These are phyloP conservation scores for Varroa destructor DNA, from an alignment of 1,140 invertebrate species.

Conservation along the genomic window DNA sequence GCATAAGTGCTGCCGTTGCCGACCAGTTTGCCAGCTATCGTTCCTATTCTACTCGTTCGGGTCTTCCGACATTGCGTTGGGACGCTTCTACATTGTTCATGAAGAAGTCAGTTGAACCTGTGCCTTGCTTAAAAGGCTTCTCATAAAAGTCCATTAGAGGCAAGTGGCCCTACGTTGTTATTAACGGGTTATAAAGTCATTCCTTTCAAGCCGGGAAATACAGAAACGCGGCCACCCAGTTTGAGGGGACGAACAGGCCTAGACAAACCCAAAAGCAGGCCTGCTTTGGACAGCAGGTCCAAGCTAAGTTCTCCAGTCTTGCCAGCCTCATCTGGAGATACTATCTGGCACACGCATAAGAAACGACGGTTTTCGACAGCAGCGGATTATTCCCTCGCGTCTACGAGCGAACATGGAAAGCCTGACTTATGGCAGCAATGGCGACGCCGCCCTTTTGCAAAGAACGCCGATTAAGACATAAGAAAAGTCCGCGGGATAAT, in stretches of 20 bases:
- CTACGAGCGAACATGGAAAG: constrained; percentile 3
- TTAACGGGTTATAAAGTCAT: constrained; percentile 28
- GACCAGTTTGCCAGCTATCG: too few relatives aligned
- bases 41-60: too few relatives aligned
- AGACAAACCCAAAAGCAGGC: too few relatives aligned
- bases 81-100: too few relatives aligned
- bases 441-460: background rate
- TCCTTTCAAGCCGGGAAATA: background rate
- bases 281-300: too few relatives aligned
- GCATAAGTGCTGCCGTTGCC: too few relatives aligned
- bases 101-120: too few relatives aligned
- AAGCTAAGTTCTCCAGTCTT: background rate
- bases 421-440: constrained; percentile 11
- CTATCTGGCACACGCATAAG: background rate
- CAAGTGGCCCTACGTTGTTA: constrained; percentile 4
- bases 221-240: too few relatives aligned
- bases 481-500: constrained; percentile 17
- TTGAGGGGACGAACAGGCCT: too few relatives aligned
- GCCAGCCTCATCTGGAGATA: background rate
- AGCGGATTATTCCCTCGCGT: constrained; percentile 20
- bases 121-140: constrained; percentile 10
- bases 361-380: background rate
- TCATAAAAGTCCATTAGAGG: constrained; percentile 20
- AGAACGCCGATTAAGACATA: constrained; percentile 13
- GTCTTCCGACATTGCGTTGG: too few relatives aligned